These are phyloP conservation scores for Ladona fulva DNA, from an alignment of 1,140 invertebrate species.

Conservation along the genomic window DNA sequence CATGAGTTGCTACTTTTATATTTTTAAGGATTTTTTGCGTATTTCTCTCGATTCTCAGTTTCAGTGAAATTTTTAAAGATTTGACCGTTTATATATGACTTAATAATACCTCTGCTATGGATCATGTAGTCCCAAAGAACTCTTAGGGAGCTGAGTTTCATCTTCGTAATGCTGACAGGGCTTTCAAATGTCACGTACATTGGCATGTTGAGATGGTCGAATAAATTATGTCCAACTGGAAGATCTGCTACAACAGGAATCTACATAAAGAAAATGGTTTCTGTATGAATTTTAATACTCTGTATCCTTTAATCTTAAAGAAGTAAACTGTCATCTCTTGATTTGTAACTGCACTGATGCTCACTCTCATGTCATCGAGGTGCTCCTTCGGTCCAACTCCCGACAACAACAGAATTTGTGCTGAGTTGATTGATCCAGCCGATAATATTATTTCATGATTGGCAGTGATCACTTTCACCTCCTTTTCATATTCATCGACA, in stretches of 20 bases:
- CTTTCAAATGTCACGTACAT: constrained; percentile 53
- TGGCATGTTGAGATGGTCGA: constrained; percentile 64
- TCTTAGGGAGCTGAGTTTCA: constrained; percentile 46
- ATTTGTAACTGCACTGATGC: background rate
- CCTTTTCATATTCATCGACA: constrained; percentile 32
- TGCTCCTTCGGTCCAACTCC: constrained; percentile 48
- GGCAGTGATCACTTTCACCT: constrained; percentile 30
- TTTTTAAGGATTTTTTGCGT: too few relatives aligned
- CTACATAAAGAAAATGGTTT: constrained; percentile 26
- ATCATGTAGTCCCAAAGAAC: constrained; percentile 51
- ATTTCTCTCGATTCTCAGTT: too few relatives aligned
- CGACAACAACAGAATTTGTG: constrained; percentile 62
- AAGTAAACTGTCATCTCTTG: background rate
- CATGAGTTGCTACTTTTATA: too few relatives aligned
- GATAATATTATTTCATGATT: constrained; percentile 59
- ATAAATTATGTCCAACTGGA: constrained; percentile 52
- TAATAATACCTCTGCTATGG: constrained; percentile 42
- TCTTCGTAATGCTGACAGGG: constrained; percentile 50
- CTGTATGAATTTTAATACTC: background rate
- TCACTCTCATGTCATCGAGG: constrained; percentile 35
- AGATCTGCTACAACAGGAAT: constrained; percentile 43
- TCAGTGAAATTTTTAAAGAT: too few relatives aligned
- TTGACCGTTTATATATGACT: too few relatives aligned
- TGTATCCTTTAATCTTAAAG: background rate
- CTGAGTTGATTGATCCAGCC: constrained; percentile 57